Base-by-base conservation (phyloP, 2,113 vertebrate genomes). In the Sinocyclocheilus maitianheensis region DNA sequence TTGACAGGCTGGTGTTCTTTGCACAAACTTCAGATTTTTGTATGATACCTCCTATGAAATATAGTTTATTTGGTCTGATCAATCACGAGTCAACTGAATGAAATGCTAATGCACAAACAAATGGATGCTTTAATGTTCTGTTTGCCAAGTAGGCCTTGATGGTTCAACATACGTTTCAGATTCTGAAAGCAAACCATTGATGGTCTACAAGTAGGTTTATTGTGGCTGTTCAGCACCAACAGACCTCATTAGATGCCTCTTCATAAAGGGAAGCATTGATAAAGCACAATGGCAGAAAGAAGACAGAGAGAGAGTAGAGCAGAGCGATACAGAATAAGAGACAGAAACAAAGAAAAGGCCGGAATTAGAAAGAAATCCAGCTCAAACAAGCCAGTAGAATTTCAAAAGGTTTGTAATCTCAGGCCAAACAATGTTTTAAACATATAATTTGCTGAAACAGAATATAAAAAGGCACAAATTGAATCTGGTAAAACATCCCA, bases 181-280 rank as follows among this genome's bases (percentile, higher is more conserved):
- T 20, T 14, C 30, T 69, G 51, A 75, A 60, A 26, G 72, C 20
- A 51, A 77, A 75, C 13, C 22, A 75, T 12, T 60, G 20, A 7
- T 69, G 40, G 78, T 26, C 18, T 74, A 30, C 10, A 30, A 85
- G 62, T 81, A 81, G 58, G 83, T 63, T 83, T 58, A 78, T 4
- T 20, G 12, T 48, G 34, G 76, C 43, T 69, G 14, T 58, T 75
- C 26, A 81, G 10, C 75, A 18, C 37, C 16, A 77, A 46, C 43
- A 58, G 53, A 89, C 87, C 84, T 86, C 76, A 89, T 89, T 83
- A 75, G 71, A 30, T 78, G 40, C 16, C 60, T 26, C 43, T 34
- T 63, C 26, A 88, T 84, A 86, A 89, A 74, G 16, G 76, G 69
- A 60, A 60, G 76, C 77, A 86, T 88, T 86, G 86, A 89, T 24